Evolutionary conservation across 1,140 invertebrate genomes (phyloP).

Genomic region (Bombus cullumanus): DNA sequence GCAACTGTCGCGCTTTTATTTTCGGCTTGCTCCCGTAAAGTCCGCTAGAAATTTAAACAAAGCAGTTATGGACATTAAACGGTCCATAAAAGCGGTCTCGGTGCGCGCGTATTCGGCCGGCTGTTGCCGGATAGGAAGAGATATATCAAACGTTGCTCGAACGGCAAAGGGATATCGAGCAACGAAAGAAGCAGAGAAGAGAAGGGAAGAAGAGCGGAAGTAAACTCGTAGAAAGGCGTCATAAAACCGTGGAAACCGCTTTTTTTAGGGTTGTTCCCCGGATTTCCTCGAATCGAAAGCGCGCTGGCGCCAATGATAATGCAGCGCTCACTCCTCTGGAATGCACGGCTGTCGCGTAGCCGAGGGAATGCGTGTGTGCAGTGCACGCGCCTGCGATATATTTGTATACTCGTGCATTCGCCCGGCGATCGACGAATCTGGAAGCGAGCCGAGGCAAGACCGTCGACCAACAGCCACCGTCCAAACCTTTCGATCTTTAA

Average conservation of each 20-base stretch:
- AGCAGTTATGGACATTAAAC: no score
- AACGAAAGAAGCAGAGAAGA: no score
- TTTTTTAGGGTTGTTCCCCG: slow-evolving; percentile 42
- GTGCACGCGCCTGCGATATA: slow-evolving; percentile 43
- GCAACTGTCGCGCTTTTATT: no score
- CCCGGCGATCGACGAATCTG: slow-evolving; percentile 56
- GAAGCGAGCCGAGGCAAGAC: slow-evolving; percentile 52
- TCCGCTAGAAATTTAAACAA: no score
- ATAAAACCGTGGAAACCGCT: slow-evolving; percentile 58
- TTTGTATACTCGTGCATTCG: slow-evolving; percentile 39
- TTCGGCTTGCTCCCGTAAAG: no score
- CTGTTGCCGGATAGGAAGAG: no score
- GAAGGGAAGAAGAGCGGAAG: not conserved
- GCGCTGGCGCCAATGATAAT: slow-evolving; percentile 65
- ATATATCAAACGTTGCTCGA: no score
- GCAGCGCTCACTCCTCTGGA: slow-evolving; percentile 58
- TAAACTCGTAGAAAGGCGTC: not conserved
- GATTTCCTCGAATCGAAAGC: slow-evolving; percentile 23
- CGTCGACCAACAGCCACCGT: not conserved
- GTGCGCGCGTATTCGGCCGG: no score
- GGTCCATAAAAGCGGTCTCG: no score
- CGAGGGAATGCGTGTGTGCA: slow-evolving; percentile 41
- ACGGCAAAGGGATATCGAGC: not conserved
- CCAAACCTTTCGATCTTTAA: slow-evolving; percentile 46
- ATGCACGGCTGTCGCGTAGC: slow-evolving; percentile 58